phyloP scores from a whole-genome alignment of 2,797 vertebrate species.

The Pagetopsis macropterus region DNA sequence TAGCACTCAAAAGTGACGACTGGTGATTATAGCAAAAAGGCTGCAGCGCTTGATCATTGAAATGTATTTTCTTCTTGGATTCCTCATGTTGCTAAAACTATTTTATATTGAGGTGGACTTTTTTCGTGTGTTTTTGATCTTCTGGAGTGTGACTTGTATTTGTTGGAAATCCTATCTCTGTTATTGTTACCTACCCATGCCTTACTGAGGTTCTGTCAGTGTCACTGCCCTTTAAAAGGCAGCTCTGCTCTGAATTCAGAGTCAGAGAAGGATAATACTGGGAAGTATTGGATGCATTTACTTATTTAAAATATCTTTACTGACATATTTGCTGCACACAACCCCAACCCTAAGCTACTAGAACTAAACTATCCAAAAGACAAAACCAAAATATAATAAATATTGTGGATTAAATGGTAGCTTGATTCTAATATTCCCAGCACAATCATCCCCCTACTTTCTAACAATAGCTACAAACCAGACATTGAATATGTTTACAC shows the following conservation, averaged over 20 bases:
- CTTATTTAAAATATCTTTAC: neutral
- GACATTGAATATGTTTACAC: conserved; percentile 24
- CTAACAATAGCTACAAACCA: conserved; percentile 1
- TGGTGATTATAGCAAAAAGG: neutral
- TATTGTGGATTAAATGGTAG: neutral
- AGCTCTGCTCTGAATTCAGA: conserved; percentile 14
- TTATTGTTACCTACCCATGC: conserved; percentile 24
- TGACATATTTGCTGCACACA: neutral
- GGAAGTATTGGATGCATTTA: conserved; percentile 7
- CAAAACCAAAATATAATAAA: neutral
- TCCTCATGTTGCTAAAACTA: neutral
- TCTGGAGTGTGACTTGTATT: conserved; percentile 15
- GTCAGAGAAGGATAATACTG: conserved; percentile 3
- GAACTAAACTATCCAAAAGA: neutral
- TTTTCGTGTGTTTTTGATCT: neutral
- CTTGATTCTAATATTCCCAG: neutral
- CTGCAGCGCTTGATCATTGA: neutral
- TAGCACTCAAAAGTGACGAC: neutral
- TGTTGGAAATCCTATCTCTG: conserved; percentile 6
- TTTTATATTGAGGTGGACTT: neutral
- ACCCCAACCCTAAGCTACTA: neutral
- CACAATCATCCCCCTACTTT: neutral
- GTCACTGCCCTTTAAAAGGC: conserved; percentile 25
- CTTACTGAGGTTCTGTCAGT: conserved; percentile 20
- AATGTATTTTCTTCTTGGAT: neutral